Base-by-base conservation (phyloP, 2,113 vertebrate species). In the Lates calcarifer region DNA sequence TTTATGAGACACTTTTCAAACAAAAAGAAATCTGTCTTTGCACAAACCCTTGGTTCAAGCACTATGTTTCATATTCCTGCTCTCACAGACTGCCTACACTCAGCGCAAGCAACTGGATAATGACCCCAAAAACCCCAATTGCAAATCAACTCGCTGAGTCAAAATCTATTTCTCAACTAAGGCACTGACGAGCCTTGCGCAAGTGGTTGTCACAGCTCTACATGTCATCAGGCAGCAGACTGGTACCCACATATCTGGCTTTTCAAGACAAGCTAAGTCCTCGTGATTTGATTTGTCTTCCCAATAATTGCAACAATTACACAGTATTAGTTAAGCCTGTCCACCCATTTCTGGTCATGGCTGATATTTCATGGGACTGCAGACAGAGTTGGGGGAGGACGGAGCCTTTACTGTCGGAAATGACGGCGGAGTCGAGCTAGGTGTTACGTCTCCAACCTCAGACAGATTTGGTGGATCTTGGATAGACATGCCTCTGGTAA, bases 381-480 rank as follows among this genome's bases (percentile, higher is more conserved):
- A 69, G 81, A 65, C 72, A 39, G 22, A 77, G 68, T 2, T 4
- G 71, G 68, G 58, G 77, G 47, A 72, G 74, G 74, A 67, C 43
- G 31, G 22, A 13, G 41, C 67, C 13, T 56, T 31, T 22, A 31
- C 65, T 53, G 74, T 49, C 69, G 65, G 83, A 86, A 82, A 83
- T 75, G 84, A 82, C 17, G 75, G 62, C 13, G 39, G 56, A 79
- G 71, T 58, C 22, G 14, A 58, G 61, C 55, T 26, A 87, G 82
- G 87, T 81, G 84, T 75, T 70, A 58, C 39, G 62, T 86, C 83
- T 83, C 29, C n/a, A 6, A 79, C 81, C 87, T 78, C 85, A 87
- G 87, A 88, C 72, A 75, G 84, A 83, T 79, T 76, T 69, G 78
- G 73, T 79, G 89, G 87, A 87, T 88, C 82, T 63, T 63, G 64